These are phyloP conservation scores for Drosophila anomalata DNA, from an alignment of 2,888 invertebrate genomes.

Conservation along the genomic window DNA sequence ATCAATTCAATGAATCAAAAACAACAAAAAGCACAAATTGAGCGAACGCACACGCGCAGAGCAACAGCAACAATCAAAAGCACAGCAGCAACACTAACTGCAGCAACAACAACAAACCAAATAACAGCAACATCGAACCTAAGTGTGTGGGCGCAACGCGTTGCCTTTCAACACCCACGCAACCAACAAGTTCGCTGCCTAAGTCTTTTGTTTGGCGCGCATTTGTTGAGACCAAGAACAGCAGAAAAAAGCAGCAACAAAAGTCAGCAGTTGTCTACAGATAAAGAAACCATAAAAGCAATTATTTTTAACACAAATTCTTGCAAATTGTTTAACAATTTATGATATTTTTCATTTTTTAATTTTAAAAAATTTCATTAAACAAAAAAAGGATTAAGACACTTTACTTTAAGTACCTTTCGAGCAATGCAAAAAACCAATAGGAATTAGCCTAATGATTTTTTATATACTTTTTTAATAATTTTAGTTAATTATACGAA, in stretches of 20 bases:
- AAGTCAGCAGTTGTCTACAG: background rate
- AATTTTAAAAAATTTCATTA: background rate
- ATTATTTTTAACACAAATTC: background rate
- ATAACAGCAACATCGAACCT: conserved; percentile 17
- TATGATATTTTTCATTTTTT: background rate
- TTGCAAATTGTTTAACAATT: background rate
- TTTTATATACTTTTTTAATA: too few species aligned
- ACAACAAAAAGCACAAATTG: conserved; percentile 34
- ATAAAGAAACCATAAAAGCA: conserved; percentile 10
- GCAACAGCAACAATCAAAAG: conserved; percentile 27
- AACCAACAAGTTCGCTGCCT: conserved; percentile 71
- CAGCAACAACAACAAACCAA: conserved; percentile 27
- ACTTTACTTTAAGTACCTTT: too few species aligned
- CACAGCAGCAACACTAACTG: conserved; percentile 21
- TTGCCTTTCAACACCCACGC: conserved; percentile 71
- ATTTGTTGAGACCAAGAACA: conserved; percentile 42
- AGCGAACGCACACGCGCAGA: conserved; percentile 45
- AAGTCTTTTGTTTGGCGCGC: conserved; percentile 79
- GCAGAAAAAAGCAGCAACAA: conserved; percentile 18
- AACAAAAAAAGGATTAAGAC: background rate
- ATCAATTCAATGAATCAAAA: conserved; percentile 46
- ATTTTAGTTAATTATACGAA: too few species aligned
- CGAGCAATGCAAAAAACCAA: too few species aligned
- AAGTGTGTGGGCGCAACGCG: conserved; percentile 72
- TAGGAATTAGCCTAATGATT: too few species aligned